These are phyloP conservation scores for Echiichthys vipera DNA, from an alignment of 2,797 vertebrate genomes.

Conservation along the genomic window DNA sequence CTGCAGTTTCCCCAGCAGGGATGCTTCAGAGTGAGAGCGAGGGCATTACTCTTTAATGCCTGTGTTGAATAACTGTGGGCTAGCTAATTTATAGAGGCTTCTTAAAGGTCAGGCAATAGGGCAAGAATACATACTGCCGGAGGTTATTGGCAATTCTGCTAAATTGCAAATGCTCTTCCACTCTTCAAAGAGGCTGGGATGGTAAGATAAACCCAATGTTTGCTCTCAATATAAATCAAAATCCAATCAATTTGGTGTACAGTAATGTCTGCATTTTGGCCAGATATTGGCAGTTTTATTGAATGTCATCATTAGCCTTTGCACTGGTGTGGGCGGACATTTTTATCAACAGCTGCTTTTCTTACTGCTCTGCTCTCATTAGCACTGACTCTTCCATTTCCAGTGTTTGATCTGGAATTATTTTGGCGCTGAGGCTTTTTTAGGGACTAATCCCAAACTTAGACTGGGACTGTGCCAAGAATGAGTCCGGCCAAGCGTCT, in stretches of 20 bases:
- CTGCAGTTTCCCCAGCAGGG: conserved; percentile 54
- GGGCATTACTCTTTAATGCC: conserved; percentile 73
- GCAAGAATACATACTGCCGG: conserved; percentile 47
- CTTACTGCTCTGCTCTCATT: conserved; percentile 1
- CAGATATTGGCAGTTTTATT: conserved; percentile 39
- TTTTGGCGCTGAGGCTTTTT: conserved; percentile 27
- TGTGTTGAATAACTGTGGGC: conserved; percentile 67
- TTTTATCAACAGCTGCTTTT: conserved; percentile 37
- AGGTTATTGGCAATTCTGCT: conserved; percentile 60
- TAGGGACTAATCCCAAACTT: conserved; percentile 27
- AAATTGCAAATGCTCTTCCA: conserved; percentile 46
- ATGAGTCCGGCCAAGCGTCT: conserved; percentile 39
- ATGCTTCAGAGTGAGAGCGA: conserved; percentile 43
- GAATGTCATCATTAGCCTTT: conserved; percentile 46
- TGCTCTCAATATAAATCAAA: conserved; percentile 42
- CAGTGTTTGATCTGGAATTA: conserved; percentile 21
- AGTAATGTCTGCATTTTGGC: conserved; percentile 39
- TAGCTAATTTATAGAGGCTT: conserved; percentile 69
- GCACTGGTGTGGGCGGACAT: conserved; percentile 28
- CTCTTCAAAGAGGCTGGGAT: conserved; percentile 11
- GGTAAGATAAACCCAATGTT: conserved; percentile 22
- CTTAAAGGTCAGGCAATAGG: conserved; percentile 73
- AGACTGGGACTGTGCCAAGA: conserved; percentile 39
- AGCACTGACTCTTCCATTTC: conserved; percentile 19
- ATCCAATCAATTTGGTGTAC: conserved; percentile 33